Conservation (phyloP, 1,140 invertebrate genomes). For the Steinernema khuongi region DNA sequence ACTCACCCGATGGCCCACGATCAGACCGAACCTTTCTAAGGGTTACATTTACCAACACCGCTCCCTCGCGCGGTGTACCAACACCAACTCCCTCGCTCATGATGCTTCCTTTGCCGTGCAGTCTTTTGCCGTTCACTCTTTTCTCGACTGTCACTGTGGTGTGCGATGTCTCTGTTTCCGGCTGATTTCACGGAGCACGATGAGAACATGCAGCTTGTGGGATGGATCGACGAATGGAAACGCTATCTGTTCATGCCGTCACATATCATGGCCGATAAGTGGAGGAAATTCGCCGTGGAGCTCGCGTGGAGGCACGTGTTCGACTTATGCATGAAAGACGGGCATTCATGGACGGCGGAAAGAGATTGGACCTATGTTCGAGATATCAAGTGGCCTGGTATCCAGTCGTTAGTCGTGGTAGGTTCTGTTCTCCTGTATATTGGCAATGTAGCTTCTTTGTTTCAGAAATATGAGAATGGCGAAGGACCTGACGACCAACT, state of each 20-base stretch:
- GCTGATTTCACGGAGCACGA: not conserved
- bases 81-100: too few species aligned
- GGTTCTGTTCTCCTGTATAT: not conserved
- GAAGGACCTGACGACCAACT: too few species aligned
- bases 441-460: too few species aligned
- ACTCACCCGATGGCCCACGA: too few species aligned
- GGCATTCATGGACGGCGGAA: not conserved
- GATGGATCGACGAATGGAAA: not conserved
- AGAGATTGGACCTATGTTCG: not conserved
- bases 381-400: not conserved
- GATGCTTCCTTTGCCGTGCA: too few species aligned
- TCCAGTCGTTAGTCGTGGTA: not conserved
- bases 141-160: not conserved
- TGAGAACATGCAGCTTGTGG: not conserved
- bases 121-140: not conserved
- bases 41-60: too few species aligned
- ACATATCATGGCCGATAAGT: not conserved
- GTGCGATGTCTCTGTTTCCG: not conserved
- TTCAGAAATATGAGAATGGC: too few species aligned
- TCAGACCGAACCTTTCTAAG: too few species aligned
- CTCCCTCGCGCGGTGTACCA: too few species aligned
- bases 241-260: not conserved
- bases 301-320: not conserved
- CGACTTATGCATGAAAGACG: not conserved
- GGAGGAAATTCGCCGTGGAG: not conserved